Evolutionary conservation across 2,888 invertebrate species (phyloP).

Genomic region (Nebria salina): DNA sequence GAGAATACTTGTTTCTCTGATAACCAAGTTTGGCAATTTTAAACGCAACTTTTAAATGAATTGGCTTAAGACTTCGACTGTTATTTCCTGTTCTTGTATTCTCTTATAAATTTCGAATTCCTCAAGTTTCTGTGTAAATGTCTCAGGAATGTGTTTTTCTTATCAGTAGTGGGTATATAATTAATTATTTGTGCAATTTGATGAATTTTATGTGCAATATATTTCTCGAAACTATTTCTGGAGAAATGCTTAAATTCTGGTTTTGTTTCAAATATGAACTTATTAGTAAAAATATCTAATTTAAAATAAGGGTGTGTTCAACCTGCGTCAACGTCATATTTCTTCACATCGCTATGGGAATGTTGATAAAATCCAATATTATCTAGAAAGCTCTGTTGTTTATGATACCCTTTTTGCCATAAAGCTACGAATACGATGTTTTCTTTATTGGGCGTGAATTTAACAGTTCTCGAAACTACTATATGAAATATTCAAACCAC

Average conservation of each 20-base stretch:
- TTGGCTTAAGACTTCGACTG: constrained; percentile 16
- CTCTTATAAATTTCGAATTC: not conserved
- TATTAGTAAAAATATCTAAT: not conserved
- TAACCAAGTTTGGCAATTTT: constrained; percentile 35
- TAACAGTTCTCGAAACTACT: constrained; percentile 33
- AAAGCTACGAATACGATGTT: constrained; percentile 31
- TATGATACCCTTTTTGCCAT: not conserved
- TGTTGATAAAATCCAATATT: not conserved
- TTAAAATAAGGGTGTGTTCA: not conserved
- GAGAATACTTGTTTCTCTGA: constrained; percentile 27
- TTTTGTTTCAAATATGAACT: not conserved
- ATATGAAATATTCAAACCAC: constrained; percentile 43
- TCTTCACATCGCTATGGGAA: not conserved
- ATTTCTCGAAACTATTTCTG: not conserved
- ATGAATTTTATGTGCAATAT: too few species aligned
- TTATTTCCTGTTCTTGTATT: not conserved
- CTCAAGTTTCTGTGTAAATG: not conserved
- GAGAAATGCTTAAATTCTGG: not conserved
- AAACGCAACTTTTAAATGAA: constrained; percentile 38
- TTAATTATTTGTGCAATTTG: too few species aligned
- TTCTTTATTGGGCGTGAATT: constrained; percentile 35
- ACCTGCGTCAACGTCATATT: not conserved
- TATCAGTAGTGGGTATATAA: not conserved
- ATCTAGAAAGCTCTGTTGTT: not conserved
- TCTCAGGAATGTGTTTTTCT: not conserved